Evolutionary conservation across 2,888 invertebrate genomes (phyloP), one percentile per base, ranked within the genome.

Genomic region (Limnephilus auricula): DNA sequence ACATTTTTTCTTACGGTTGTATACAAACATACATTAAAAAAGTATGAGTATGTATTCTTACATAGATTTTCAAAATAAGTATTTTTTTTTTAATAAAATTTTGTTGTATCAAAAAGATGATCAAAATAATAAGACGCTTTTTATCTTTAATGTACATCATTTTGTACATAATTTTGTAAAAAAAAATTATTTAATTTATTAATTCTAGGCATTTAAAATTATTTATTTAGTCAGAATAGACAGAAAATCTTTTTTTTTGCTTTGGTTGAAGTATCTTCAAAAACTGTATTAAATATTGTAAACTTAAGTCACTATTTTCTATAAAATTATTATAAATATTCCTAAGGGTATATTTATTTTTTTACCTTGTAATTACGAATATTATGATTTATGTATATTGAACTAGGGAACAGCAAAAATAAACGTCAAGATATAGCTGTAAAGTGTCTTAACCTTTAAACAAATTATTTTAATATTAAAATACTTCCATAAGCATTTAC

Each of bases 331-430:
- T 65, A n/a, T 65, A 25, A 65, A 65, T 65, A 65, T 65, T 65
- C n/a, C 65, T 65, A 65, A 65, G 65, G 65, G 25, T 65, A 50
- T 50, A 65, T 65, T 65, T 25, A 65, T 65, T 65, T 9, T 50
- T 65, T 65, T 65, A 65, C 65, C 65, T 65, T 65, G 65, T 65
- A 65, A 65, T 65, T 65, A 65, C n/a, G 18, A 31, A 80, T 80
- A 80, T 80, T 0, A 80, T 80, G 32, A 80, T 80, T 31, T 32
- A 32, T 80, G 15, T 80, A 80, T 80, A 31, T 80, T 15, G 13
- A 50, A 85, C 40, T 40, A 85, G 45, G 45, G n/a, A 85, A 85
- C 30, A 85, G 30, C 50, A 40, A 50, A 30, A 85, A 45, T 85
- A 45, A 13, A 85, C 85, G 30, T 85, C 40, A 40, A 50, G 37